A percentile compares a stretch with the other conserved stretches of the same genome.
Conservation (phyloP, 2,113 vertebrate genomes). For the Paramormyrops kingsleyae region DNA sequence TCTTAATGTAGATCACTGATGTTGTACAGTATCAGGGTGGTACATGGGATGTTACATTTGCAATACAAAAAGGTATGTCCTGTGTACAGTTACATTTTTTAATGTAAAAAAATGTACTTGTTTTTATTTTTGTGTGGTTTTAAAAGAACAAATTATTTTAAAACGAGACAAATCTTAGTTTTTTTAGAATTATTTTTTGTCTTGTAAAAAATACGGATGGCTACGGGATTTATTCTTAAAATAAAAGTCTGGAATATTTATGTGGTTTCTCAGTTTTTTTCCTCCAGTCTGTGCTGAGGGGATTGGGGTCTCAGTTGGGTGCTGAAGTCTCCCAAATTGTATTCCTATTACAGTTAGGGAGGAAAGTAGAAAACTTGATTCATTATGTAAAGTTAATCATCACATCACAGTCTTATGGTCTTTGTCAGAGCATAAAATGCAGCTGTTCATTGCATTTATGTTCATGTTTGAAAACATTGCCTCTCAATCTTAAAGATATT, state of each 20-base stretch:
- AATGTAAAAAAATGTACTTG: constrained; percentile 52
- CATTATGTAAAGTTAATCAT: neutral
- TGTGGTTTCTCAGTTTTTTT: neutral
- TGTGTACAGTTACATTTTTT: constrained; percentile 68
- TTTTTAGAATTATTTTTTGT: constrained; percentile 23
- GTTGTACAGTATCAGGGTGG: constrained; percentile 51
- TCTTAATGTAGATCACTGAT: constrained; percentile 17
- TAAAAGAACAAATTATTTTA: constrained; percentile 65
- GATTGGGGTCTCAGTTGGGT: neutral
- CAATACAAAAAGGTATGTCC: constrained; percentile 60
- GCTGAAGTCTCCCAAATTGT: neutral
- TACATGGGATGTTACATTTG: constrained; percentile 58
- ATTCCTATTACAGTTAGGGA: neutral
- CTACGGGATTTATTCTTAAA: constrained; percentile 59
- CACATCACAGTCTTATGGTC: neutral
- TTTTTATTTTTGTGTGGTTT: constrained; percentile 65
- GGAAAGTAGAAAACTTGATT: neutral
- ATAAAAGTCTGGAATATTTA: constrained; percentile 54
- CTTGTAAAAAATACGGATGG: constrained; percentile 23
- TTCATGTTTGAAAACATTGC: neutral
- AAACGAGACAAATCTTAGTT: constrained; percentile 59
- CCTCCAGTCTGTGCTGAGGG: neutral
- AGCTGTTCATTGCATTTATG: neutral
- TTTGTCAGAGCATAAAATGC: neutral
- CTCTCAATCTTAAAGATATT: neutral